Evolutionary conservation across 2,888 invertebrate species (phyloP), one percentile per base, ranked within the genome.

Genomic region (Phalangium opilio): DNA sequence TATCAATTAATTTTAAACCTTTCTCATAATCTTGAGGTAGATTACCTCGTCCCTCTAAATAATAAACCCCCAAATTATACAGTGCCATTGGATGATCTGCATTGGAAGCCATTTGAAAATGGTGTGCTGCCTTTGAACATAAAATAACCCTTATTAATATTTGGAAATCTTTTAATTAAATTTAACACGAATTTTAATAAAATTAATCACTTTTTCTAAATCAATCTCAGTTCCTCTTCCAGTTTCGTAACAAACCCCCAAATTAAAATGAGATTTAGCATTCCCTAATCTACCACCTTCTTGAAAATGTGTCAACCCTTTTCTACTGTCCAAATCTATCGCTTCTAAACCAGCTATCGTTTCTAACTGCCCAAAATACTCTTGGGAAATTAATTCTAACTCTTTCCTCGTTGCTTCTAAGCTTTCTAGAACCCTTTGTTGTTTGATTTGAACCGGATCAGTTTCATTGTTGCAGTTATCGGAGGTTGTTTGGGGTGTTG

Each of bases 31-130:
- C 47, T 18, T 45, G 19, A 5, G 47, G 43, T 8, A 52, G 32
- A n/a, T 58, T 77, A 12, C 77, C 78, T 52, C 73, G 66, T 1
- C 78, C 79, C 59, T 77, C 76, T 2, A 76, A 75, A 61, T 78
- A 73, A 59, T 76, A 76, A 42, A 80, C 71, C 2, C 77, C 79
- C 44, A 81, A 69, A 61, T 81, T 81, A 61, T 78, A 81, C 58
- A 76, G 70, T 0, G 81, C 79, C 51, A 73, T 72, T 2, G 76
- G 70, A 60, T 81, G 79, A 33, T 77, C 76, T 44, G 71, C 63
- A 10, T 73, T 68, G 15, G 78, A 76, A 36, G 80, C 81, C 48
- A 71, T 66, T 51, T 70, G 67, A 60, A 80, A 81, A 60, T 75
- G 70, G 59, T 76, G 72, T 62, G 74, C 75, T 42, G 81, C 81